Base-by-base conservation (phyloP, 2,113 vertebrate species). In the Gasterosteus aculeatus region DNA sequence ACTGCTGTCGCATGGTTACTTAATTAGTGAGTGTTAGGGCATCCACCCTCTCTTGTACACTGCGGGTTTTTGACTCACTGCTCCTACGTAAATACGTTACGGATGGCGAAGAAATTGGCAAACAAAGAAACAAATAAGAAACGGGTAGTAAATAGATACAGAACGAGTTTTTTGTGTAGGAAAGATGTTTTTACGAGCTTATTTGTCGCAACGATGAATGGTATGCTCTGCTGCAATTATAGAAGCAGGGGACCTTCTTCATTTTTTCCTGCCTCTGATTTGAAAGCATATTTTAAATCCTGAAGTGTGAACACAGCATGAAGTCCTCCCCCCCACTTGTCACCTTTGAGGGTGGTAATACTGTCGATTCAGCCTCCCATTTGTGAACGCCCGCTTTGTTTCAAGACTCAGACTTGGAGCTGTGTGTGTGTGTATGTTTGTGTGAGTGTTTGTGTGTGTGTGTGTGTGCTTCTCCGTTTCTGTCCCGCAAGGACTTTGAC, bases 241-340 rank as follows among this genome's bases (percentile, higher is more conserved):
- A 41, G 61, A 56, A 81, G 73, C 80, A 72, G 70, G n/a, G 19
- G 53, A 73, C 38, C 33, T 54, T 66, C 33, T 51, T 67, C 14
- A 1, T 77, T 70, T 74, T 78, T 64, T 67, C 68, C 60, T 19
- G 15, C 54, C 69, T 65, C 54, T 77, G 76, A 80, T 82, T 53
- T 83, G 70, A 79, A 89, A 81, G 72, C 56, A 46, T 81, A 63
- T 78, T 72, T 80, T 83, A 60, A 82, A 83, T 42, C 68, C 41
- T 62, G 77, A 70, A 80, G 74, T 81, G 74, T 77, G 78, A 81
- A 68, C 71, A 14, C 58, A 83, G 81, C 58, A 68, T 51, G 73
- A 79, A 44, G 64, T 12, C 63, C 71, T 35, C 68, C 4, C 67
- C 66, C 18, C 47, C 46, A 35, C 46, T 77, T 80, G 72, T 72